Evolutionary conservation across 2,888 invertebrate species (phyloP).

Genomic region (Antitype chi): DNA sequence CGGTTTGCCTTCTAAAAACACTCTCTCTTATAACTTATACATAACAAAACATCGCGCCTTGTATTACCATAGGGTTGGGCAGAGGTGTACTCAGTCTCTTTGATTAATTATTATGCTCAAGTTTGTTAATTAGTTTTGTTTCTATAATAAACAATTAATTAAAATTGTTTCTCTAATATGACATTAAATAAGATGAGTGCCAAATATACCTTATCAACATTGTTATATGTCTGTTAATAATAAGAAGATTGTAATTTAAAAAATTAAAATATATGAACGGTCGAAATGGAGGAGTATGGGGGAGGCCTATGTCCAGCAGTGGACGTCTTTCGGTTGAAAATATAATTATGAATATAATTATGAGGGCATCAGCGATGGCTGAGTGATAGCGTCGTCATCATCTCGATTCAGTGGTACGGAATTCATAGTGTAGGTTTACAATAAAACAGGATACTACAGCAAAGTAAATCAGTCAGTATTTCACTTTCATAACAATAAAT

Average conservation of each 20-base stretch:
- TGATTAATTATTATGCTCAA: neutral
- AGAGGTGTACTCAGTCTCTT: too few relatives aligned
- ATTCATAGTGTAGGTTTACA: neutral
- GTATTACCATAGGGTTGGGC: too few relatives aligned
- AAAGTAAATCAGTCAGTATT: neutral
- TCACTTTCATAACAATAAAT: neutral
- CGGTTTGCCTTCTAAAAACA: neutral
- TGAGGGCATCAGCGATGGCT: neutral
- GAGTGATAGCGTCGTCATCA: neutral
- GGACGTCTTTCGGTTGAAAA: too few relatives aligned
- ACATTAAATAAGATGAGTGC: conserved; percentile 5
- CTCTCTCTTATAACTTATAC: neutral
- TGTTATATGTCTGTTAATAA: neutral
- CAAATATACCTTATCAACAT: conserved; percentile 4
- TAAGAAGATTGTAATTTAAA: neutral
- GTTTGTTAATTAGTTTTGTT: conserved; percentile 7
- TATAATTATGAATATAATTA: too few relatives aligned
- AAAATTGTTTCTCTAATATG: neutral
- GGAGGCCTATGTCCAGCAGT: too few relatives aligned
- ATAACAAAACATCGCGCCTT: too few relatives aligned
- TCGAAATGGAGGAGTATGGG: too few relatives aligned
- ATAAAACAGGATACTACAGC: neutral
- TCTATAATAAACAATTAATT: conserved; percentile 22
- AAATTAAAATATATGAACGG: neutral
- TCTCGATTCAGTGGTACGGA: neutral